A percentile compares a stretch with the other conserved stretches of the same genome.
These are phyloP conservation scores for Pocota personata DNA, from an alignment of 2,888 invertebrate genomes.

Conservation along the genomic window DNA sequence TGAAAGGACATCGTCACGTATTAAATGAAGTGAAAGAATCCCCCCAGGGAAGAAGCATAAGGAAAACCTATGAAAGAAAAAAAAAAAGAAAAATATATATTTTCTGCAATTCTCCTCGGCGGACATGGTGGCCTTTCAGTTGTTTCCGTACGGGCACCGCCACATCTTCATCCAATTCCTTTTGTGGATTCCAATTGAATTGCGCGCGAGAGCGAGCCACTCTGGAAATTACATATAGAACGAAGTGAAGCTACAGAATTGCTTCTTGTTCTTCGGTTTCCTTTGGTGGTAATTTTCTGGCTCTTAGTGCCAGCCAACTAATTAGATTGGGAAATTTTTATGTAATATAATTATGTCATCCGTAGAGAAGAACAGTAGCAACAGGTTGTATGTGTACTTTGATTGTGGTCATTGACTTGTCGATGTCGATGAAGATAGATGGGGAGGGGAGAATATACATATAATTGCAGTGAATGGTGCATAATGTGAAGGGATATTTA, in stretches of 20 bases:
- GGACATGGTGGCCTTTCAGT: not conserved
- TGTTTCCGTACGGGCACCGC: constrained; percentile 29
- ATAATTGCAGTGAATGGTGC: constrained; percentile 50
- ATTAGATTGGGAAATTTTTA: constrained; percentile 64
- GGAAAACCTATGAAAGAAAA: not conserved
- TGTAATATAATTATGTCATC: constrained; percentile 69
- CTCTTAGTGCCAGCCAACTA: constrained; percentile 47
- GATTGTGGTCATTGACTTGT: constrained; percentile 60
- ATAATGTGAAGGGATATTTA: constrained; percentile 50
- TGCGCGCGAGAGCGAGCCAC: not conserved
- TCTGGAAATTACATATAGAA: constrained; percentile 39
- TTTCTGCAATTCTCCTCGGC: constrained; percentile 7
- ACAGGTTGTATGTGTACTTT: constrained; percentile 14
- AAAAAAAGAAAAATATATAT: not conserved
- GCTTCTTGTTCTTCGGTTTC: constrained; percentile 38
- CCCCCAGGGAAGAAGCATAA: not conserved
- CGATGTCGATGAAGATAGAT: constrained; percentile 24
- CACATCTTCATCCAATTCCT: constrained; percentile 14
- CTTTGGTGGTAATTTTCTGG: constrained; percentile 38
- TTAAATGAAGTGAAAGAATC: constrained; percentile 38
- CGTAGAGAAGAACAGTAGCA: constrained; percentile 1
- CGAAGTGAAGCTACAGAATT: constrained; percentile 36
- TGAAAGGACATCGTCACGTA: constrained; percentile 52
- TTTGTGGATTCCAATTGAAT: constrained; percentile 44
- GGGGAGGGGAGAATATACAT: constrained; percentile 8